Evolutionary conservation across 2,113 vertebrate genomes (phyloP).

Genomic region (Phylloscopus trochilus): DNA sequence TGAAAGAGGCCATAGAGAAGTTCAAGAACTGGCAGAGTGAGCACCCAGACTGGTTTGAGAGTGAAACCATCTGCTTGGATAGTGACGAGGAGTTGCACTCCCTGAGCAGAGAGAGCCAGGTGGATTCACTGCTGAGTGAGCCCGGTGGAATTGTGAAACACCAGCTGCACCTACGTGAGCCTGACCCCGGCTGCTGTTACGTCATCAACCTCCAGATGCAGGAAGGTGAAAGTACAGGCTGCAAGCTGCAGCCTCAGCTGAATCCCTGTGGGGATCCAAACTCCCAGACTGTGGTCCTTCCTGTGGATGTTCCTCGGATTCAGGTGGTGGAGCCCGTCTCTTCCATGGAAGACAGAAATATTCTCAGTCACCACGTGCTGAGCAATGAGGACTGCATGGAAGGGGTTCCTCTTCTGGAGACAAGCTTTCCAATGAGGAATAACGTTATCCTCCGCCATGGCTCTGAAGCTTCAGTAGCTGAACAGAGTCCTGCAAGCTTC

Average conservation of each 20-base stretch:
- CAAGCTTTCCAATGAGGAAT: conserved; percentile 27
- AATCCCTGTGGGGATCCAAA: not conserved
- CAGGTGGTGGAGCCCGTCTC: conserved; percentile 20
- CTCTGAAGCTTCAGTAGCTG: not conserved
- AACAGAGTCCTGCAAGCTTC: not conserved
- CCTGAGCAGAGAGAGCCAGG: conserved; percentile 44
- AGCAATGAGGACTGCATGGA: conserved; percentile 34
- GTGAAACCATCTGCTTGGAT: conserved; percentile 68
- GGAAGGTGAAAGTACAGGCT: not conserved
- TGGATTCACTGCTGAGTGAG: not conserved
- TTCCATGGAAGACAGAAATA: not conserved
- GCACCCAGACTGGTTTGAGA: conserved; percentile 87
- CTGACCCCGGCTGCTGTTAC: not conserved
- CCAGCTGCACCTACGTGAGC: conserved; percentile 65
- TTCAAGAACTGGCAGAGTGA: conserved; percentile 82
- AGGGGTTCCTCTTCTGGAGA: conserved; percentile 54
- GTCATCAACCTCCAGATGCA: conserved; percentile 6
- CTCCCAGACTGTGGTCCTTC: conserved; percentile 28
- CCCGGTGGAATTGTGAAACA: conserved; percentile 52
- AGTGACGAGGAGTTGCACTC: conserved; percentile 60
- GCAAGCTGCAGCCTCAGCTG: conserved; percentile 37
- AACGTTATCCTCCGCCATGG: not conserved
- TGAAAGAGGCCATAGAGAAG: conserved; percentile 78
- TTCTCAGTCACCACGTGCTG: conserved; percentile 7
- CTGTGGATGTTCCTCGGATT: not conserved